Conservation (phyloP, 2,888 invertebrate genomes). For the Mayetiola destructor region DNA sequence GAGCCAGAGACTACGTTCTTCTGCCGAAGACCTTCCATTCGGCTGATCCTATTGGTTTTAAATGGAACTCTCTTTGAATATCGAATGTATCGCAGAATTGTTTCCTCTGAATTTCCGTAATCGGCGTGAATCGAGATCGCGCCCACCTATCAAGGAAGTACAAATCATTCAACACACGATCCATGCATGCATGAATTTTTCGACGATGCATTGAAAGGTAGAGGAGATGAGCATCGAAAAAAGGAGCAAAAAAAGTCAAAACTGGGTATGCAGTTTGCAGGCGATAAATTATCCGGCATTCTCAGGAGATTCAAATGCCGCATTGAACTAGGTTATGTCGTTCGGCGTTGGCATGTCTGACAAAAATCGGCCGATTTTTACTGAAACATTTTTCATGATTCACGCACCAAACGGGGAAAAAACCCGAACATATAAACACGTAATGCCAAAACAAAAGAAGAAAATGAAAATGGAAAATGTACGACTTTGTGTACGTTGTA, state of each 20-base stretch:
- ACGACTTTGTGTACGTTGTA: background rate
- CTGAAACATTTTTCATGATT: conserved; percentile 7
- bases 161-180: background rate
- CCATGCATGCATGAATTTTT: too few relatives aligned
- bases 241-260: background rate
- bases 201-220: too few relatives aligned
- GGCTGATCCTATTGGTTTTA: too few relatives aligned
- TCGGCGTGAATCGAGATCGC: too few relatives aligned
- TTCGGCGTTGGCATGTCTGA: background rate
- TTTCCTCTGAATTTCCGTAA: too few relatives aligned
- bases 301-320: background rate
- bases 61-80: too few relatives aligned
- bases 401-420: background rate
- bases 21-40: too few relatives aligned
- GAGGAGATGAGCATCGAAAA: background rate
- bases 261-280: background rate
- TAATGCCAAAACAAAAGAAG: background rate
- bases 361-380: background rate
- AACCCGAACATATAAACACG: background rate
- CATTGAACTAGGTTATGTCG: conserved; percentile 6
- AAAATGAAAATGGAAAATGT: background rate
- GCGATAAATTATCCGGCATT: background rate
- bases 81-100: too few relatives aligned
- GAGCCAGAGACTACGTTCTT: too few relatives aligned
- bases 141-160: conserved; percentile 6